Base-by-base conservation (phyloP, 2,888 invertebrate species). In the Metopia argyrocephala region DNA sequence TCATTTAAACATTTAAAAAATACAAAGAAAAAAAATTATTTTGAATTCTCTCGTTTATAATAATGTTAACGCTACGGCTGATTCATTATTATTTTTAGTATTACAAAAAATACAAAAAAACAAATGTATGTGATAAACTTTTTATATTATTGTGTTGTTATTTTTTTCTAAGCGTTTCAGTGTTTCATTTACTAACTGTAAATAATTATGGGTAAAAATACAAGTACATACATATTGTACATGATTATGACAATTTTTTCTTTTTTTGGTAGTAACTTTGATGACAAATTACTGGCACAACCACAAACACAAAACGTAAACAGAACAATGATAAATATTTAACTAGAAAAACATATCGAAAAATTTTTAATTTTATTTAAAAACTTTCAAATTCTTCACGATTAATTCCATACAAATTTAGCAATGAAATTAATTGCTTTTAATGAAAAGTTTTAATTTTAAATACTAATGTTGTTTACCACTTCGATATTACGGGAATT, bases 11-110 rank as follows among this genome's bases (percentile, higher is more conserved):
- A 12, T 45, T 21, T 15, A 21, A 46, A 62, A 52, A 20, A 31
- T 59, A n/a, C 28, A n/a, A 59, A 27, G 28, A 57, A 56, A 66
- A 65, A 46, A 23, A 48, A 50, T 46, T 68, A 23, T 61, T 70
- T 31, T 54, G 7, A 50, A 61, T 54, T 68, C 66, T 68, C 54
- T 64, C 48, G 56, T 73, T 38, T 28, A 61, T 68, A 48, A 73
- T 48, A 28, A 9, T 64, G 62, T 64, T 71, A 50, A 64, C 74
- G 59, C 64, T 65, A 66, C 52, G 73, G 52, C 76, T 80, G 80
- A 80, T 69, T 80, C 80, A 80, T 64, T 79, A 56, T 66, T 56
- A 69, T 54, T 69, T 64, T 15, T 59, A 59, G 21, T 57, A 73
- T 69, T 69, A 73, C 64, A 73, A 18, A 28, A 66, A 71, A 64